Evolutionary conservation across 2,888 invertebrate species (phyloP), one percentile per base, ranked within the genome.

Genomic region (Cynaeus angustus): DNA sequence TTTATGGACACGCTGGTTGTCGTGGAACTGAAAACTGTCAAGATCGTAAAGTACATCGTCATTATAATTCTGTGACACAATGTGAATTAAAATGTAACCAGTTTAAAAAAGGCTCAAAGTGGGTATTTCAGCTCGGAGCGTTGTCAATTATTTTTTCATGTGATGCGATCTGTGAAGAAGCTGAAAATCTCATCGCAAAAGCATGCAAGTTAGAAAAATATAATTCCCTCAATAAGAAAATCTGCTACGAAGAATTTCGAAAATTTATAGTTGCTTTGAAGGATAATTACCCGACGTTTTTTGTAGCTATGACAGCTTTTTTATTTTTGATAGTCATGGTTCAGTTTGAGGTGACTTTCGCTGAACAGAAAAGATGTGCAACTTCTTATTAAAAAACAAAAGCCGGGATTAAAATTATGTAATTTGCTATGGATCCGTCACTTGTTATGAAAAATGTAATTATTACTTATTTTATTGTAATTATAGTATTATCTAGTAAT

Each of bases 71-170:
- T 50, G 10, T 50, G 50, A 28, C 28, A 28, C 16, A 7, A 4
- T 5, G 50, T 50, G n/a, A 28, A 28, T n/a, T n/a, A n/a, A n/a
- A n/a, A n/a, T n/a, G n/a, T n/a, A n/a, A n/a, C n/a, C n/a, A n/a
- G n/a, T n/a, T n/a, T n/a, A n/a, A n/a, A n/a, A n/a, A n/a, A n/a
- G n/a, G n/a, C n/a, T n/a, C n/a, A n/a, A n/a, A n/a, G n/a, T n/a
- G n/a, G n/a, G n/a, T n/a, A n/a, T n/a, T 58, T 41, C 75, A n/a
- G 12, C 10, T 16, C 6, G 5, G 13, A 66, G 67, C 14, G n/a
- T 69, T 14, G 28, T n/a, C 9, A 10, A 58, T 43, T 37, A 14
- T 68, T 12, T 37, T 62, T 14, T 37, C 55, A 6, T 45, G 43
- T 9, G 62, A 62, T 33, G 48, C 45, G 28, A 52, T 48, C 0